Evolutionary conservation across 2,113 vertebrate species (phyloP), one percentile per base, ranked within the genome.

Genomic region (Lates calcarifer): DNA sequence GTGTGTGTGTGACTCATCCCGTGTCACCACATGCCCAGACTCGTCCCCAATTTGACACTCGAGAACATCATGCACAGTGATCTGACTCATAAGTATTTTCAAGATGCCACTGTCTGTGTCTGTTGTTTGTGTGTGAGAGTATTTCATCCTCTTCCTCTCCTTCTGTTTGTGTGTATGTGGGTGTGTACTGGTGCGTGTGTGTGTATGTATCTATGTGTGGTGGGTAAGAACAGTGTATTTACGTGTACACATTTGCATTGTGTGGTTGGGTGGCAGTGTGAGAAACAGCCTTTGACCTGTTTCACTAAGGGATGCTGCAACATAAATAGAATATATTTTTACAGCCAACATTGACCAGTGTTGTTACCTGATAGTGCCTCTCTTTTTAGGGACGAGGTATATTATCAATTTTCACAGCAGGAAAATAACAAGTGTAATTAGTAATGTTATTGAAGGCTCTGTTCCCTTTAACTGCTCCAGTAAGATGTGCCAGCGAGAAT

Each of bases 11-110:
- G 91, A 90, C 78, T 91, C 86, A 90, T 61, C 72, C 65, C 9
- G 45, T 56, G 83, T 88, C 81, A 88, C 82, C 79, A 83, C 92
- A 87, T 89, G 93, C 70, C 33, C 65, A 58, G 87, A 89, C 91
- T 63, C 86, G 93, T 82, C 87, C 91, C 72, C 82, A 86, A 78
- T 93, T 49, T 91, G 89, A 92, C 90, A 93, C 92, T 85, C 89
- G 84, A 88, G 80, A 91, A 80, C 82, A 86, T 77, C 74, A 81
- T 70, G 67, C 49, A 69, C 57, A 66, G 64, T 51, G 56, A 71
- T 92, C 67, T 95, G 91, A 94, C 82, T 94, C 92, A 92, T 71
- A 45, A 73, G 47, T 68, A 75, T 75, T 31, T 62, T 87, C 43
- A 74, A 63, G 81, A 78, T 79, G 83, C 76, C 72, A 62, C 75